Percentiles rank a stretch among this genome's conserved stretches.
phyloP scores from a whole-genome alignment of 2,113 vertebrate species.

The Proteles cristata region DNA sequence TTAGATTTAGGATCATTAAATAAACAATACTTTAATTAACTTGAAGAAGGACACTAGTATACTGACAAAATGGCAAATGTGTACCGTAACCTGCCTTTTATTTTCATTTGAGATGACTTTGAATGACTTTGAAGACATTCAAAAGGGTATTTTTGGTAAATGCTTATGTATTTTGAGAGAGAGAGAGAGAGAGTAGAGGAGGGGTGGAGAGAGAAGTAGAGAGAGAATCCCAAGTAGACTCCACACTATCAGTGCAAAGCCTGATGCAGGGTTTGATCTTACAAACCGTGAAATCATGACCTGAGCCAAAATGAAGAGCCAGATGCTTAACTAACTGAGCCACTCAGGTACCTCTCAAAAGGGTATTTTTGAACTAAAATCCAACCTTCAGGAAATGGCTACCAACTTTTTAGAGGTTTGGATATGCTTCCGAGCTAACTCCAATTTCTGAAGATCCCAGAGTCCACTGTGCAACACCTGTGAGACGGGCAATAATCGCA shows the following conservation, averaged over 20 bases:
- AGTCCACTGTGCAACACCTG: fast-evolving
- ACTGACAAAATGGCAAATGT: background rate
- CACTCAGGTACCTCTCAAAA: background rate
- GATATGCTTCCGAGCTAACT: background rate
- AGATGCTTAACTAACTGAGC: no score
- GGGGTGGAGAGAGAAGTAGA: no score
- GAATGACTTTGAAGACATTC: background rate
- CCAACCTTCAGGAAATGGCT: background rate
- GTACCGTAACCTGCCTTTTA: background rate
- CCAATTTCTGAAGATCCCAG: background rate
- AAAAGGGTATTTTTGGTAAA: background rate
- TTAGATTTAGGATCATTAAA: background rate
- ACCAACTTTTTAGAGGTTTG: background rate
- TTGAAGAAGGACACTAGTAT: background rate
- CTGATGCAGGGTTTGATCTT: no score
- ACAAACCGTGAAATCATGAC: no score
- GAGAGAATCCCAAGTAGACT: no score
- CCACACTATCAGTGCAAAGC: no score
- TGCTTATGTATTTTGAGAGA: no score
- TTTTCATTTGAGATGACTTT: background rate
- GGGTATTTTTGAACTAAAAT: background rate
- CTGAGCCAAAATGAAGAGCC: no score
- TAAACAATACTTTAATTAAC: background rate
- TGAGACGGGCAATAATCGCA: background rate
- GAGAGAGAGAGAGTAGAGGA: no score